These are phyloP conservation scores for Julus scandinavius DNA, from an alignment of 2,888 invertebrate species.

Conservation along the genomic window DNA sequence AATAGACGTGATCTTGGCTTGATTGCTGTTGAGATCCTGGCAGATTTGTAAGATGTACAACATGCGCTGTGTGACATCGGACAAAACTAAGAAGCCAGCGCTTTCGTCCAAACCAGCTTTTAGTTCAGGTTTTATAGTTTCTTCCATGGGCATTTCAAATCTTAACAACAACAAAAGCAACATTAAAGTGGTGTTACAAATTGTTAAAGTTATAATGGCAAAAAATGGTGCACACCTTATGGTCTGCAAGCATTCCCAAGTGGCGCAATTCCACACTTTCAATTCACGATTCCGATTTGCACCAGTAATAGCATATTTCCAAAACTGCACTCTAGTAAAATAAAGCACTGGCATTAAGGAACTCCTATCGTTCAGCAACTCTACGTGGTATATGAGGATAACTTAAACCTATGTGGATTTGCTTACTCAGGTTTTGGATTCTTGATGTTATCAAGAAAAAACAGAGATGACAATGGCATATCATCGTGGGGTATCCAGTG, in stretches of 20 bases:
- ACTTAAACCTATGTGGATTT: constrained; percentile 56
- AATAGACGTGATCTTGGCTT: constrained; percentile 67
- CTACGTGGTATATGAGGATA: constrained; percentile 55
- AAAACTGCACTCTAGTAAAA: constrained; percentile 77
- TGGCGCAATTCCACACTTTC: constrained; percentile 94
- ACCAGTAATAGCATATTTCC: constrained; percentile 95
- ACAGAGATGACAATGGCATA: constrained; percentile 85
- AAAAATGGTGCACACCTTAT: constrained; percentile 69
- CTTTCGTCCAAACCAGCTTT: constrained; percentile 86
- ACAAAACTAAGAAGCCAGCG: constrained; percentile 85
- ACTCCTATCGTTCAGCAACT: background rate
- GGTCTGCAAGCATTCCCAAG: constrained; percentile 94
- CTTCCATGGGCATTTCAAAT: constrained; percentile 59
- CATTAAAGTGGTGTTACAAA: background rate
- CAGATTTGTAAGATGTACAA: constrained; percentile 80
- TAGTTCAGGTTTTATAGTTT: constrained; percentile 67
- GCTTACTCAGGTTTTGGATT: constrained; percentile 72
- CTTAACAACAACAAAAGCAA: constrained; percentile 42
- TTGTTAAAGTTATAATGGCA: background rate
- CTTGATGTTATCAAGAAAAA: constrained; percentile 92
- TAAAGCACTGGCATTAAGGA: background rate
- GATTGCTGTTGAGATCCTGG: constrained; percentile 63
- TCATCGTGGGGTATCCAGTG: constrained; percentile 94
- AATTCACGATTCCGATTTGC: constrained; percentile 88
- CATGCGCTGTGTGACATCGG: constrained; percentile 85